Evolutionary conservation across 2,797 vertebrate species (phyloP).

Genomic region (Phaenicophaeus curvirostris): DNA sequence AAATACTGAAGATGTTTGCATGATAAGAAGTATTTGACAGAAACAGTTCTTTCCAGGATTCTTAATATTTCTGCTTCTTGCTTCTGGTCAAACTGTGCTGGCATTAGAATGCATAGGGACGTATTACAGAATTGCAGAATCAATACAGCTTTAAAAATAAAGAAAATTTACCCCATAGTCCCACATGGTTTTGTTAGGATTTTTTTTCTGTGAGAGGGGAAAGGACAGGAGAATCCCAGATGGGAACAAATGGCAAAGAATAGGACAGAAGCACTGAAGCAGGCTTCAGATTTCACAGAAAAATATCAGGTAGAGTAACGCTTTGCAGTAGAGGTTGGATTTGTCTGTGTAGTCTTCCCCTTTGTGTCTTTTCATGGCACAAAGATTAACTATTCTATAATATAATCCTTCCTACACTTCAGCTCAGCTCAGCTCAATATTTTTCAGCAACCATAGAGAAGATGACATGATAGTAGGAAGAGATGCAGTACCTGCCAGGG

Average conservation of each 20-base stretch:
- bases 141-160: background rate
- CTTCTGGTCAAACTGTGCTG: background rate
- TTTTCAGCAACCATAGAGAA: background rate
- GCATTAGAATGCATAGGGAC: background rate
- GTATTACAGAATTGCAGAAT: background rate
- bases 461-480: background rate
- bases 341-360: background rate
- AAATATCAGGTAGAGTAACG: background rate
- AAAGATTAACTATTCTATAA: background rate
- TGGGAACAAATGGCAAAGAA: background rate
- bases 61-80: background rate
- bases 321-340: background rate
- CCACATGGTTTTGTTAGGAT: no score
- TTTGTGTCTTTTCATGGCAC: background rate
- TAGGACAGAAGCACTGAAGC: background rate
- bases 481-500: background rate
- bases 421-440: background rate
- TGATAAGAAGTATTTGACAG: background rate
- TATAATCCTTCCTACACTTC: background rate
- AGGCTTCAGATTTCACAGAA: background rate
- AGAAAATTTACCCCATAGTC: background rate
- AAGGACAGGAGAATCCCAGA: background rate
- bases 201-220: background rate
- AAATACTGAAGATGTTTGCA: background rate
- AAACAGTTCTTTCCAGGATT: background rate